Evolutionary conservation across 2,797 vertebrate genomes (phyloP).

Genomic region (Sphenopsis melanotis): DNA sequence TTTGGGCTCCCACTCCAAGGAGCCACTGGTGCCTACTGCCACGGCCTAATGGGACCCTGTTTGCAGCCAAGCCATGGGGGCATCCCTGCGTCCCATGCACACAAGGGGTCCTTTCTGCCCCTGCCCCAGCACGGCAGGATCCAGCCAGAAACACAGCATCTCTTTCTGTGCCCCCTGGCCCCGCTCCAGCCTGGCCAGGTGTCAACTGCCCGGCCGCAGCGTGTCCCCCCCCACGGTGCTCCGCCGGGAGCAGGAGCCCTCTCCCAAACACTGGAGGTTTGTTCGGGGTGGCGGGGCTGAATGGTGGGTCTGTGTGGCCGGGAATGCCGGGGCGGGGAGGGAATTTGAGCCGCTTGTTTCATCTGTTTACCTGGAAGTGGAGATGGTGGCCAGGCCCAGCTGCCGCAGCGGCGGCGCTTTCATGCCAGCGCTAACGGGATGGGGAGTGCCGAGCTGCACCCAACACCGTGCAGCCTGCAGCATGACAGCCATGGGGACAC

Average conservation of each 20-base stretch:
- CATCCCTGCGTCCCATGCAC: fast-evolving
- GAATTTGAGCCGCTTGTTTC: background rate
- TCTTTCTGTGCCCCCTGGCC: conserved; percentile 4
- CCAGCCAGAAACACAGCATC: background rate
- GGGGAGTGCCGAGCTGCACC: background rate
- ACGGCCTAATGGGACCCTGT: fast-evolving
- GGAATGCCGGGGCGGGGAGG: background rate
- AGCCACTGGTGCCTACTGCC: background rate
- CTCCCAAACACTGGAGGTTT: conserved; percentile 30
- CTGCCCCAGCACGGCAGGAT: background rate
- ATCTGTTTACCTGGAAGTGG: conserved; percentile 58
- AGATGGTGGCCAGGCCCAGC: background rate
- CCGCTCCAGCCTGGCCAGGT: background rate
- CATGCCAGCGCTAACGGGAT: background rate
- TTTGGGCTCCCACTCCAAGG: background rate
- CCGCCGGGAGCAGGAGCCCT: background rate
- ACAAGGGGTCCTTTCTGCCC: conserved; percentile 40
- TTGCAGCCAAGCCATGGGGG: background rate
- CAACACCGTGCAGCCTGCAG: fast-evolving
- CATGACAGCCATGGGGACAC: background rate
- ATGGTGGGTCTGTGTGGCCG: conserved; percentile 4
- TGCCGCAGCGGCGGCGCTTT: background rate
- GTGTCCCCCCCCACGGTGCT: background rate
- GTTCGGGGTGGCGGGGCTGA: background rate
- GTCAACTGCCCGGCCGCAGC: background rate